phyloP scores from a whole-genome alignment of 2,888 invertebrate species.

The Ganaspis brasiliensis region DNA sequence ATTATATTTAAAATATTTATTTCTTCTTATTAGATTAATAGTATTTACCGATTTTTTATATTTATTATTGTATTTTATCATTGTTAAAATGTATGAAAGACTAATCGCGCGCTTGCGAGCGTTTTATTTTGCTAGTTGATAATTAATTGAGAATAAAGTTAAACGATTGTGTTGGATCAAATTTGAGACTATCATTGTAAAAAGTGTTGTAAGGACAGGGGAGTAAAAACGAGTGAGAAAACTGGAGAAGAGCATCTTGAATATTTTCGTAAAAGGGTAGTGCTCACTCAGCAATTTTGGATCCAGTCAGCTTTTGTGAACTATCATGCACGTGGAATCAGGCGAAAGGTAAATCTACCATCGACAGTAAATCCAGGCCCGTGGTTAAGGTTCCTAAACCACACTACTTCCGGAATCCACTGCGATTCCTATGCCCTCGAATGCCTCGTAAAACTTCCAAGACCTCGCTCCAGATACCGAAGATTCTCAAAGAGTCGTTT shows the following conservation, averaged over 20 bases:
- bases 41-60: too few relatives aligned
- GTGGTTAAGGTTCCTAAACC: slow-evolving; percentile 9
- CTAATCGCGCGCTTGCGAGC: too few relatives aligned
- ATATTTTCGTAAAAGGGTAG: not conserved
- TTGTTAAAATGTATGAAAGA: too few relatives aligned
- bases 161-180: too few relatives aligned
- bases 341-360: slow-evolving; percentile 39
- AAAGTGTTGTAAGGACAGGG: too few relatives aligned
- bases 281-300: slow-evolving; percentile 23
- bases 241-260: not conserved
- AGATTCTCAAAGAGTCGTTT: slow-evolving; percentile 27
- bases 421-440: slow-evolving; percentile 30
- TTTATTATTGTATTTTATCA: too few relatives aligned
- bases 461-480: slow-evolving; percentile 14
- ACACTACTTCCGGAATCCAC: slow-evolving; percentile 25
- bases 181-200: too few relatives aligned
- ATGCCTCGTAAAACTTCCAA: slow-evolving; percentile 32
- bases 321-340: slow-evolving; percentile 15
- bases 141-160: too few relatives aligned
- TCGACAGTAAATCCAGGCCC: slow-evolving; percentile 33
- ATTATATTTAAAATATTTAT: too few relatives aligned
- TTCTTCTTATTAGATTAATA: too few relatives aligned
- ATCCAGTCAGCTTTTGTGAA: slow-evolving; percentile 39
- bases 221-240: not conserved
- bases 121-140: too few relatives aligned